Base-by-base conservation (phyloP, 2,888 invertebrate genomes). In the Dasysyrphus albostriatus region DNA sequence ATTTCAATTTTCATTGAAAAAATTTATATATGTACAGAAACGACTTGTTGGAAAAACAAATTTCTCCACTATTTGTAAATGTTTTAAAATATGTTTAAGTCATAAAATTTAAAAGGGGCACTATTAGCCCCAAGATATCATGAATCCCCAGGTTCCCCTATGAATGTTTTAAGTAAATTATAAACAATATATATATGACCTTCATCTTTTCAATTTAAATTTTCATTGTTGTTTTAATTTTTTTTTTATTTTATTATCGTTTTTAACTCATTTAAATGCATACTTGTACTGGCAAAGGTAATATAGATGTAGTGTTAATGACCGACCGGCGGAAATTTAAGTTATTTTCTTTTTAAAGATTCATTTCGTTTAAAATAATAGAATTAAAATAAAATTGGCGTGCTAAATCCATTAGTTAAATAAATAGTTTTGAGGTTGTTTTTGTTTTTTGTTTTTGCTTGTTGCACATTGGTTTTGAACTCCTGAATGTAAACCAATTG, bases 191-290 rank as follows among this genome's bases (percentile, higher is more conserved):
- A 42, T 39, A n/a, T 42, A 44, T 9, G n/a, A n/a, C n/a, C 42
- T 29, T 63, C 63, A n/a, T n/a, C 7, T 16, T 16, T 47, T 47
- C 47, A 47, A 47, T 49, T 49, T 34, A 32, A 49, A 34, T 37
- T 16, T 44, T 5, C 12, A 34, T 44, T 44, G 29, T 49, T 67
- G 12, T 49, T 16, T 12, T 34, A 19, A 6, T 7, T 49, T n/a
- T 44, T 42, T 14, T 14, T 14, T n/a, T n/a, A n/a, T 47, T 10
- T 16, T 34, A 16, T 34, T 44, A 63, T 44, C 10, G 4, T 49
- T 67, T 49, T 19, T 14, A 67, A 49, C 16, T 37, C 32, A 67
- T 67, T 67, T 19, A 49, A 67, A 67, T 47, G 6, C 67, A 67
- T 49, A 67, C 65, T 49, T 49, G 44, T 47, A 34, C 47, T 47